phyloP scores from a whole-genome alignment of 2,797 vertebrate genomes.

The Hydrocynus forskahlii region DNA sequence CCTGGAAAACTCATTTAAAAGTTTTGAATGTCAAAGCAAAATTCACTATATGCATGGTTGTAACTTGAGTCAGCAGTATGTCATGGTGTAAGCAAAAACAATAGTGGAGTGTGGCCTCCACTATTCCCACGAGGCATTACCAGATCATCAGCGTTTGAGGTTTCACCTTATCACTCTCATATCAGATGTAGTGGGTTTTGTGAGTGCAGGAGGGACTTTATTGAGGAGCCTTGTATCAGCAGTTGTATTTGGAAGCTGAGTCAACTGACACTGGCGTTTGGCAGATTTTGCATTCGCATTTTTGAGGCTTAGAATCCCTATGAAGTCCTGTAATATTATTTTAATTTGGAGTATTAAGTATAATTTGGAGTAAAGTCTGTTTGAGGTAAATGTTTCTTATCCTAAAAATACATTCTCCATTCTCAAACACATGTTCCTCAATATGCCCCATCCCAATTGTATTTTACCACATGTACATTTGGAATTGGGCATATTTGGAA shows the following conservation, averaged over 20 bases:
- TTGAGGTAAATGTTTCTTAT: not conserved
- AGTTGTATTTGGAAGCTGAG: conserved; percentile 19
- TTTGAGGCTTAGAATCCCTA: too few species aligned
- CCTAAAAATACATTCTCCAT: not conserved
- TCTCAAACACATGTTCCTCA: not conserved
- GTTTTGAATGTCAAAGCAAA: conserved; percentile 30
- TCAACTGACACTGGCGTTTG: not conserved
- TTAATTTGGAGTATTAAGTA: too few species aligned
- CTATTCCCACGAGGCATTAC: conserved; percentile 65
- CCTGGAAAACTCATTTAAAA: conserved; percentile 24
- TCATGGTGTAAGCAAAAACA: conserved; percentile 42
- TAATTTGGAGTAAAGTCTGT: too few species aligned
- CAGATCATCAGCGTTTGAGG: conserved; percentile 79
- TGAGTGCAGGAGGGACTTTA: conserved; percentile 64
- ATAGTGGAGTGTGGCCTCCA: conserved; percentile 49
- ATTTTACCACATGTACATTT: too few species aligned
- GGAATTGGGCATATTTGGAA: not conserved
- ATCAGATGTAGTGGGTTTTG: conserved; percentile 64
- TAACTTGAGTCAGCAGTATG: conserved; percentile 34
- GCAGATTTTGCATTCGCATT: conserved; percentile 4
- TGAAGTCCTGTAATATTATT: too few species aligned
- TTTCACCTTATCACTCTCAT: conserved; percentile 79
- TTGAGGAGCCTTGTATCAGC: conserved; percentile 60
- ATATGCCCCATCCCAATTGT: not conserved
- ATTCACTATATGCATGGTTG: conserved; percentile 10